Evolutionary conservation across 2,797 vertebrate species (phyloP), one percentile per base, ranked within the genome.

Genomic region (Apogon talboti): DNA sequence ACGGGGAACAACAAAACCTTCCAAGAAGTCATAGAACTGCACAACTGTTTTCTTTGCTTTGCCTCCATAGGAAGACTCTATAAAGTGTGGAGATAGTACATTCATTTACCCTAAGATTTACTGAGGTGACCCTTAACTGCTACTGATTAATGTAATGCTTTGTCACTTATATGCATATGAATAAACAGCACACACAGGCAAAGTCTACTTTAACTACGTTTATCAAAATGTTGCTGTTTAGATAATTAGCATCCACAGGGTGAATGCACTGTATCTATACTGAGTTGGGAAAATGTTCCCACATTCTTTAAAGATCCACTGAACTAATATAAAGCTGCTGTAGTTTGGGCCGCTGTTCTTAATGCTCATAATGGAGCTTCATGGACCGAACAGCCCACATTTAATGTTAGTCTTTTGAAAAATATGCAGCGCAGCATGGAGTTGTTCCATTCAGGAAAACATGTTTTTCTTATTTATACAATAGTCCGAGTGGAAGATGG

Each of bases 1-100:
- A 81, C 71, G 73, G 69, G 59, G 53, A 78, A 81, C 69, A 87
- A 86, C 75, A 60, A 81, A 83, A 66, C 18, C 55, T 48, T 74
- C 41, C 56, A 67, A 69, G 60, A 54, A 56, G 60, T 79, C 51
- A 74, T 48, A 60, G 42, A 42, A 24, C 46, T 40, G 24, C 53
- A 60, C 45, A 42, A 24, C 46, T 40, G 19, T 62, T 62, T 71
- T 75, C 62, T 66, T 70, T 76, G 24, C 59, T 62, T 65, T 69
- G 46, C 70, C 43, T 74, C 28, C 7, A 40, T 53, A 2, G 56
- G 49, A 76, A 43, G 42, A 55, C 45, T 76, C 82, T 40, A 55
- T 56, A 48, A 80, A 54, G 54, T 77, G 49, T 50, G 49, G 44
- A 61, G 63, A 85, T 74, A 79, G 79, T 58, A 30, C 7, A 30